Conservation (phyloP, 2,113 vertebrate genomes). For the Hemicordylus capensis region DNA sequence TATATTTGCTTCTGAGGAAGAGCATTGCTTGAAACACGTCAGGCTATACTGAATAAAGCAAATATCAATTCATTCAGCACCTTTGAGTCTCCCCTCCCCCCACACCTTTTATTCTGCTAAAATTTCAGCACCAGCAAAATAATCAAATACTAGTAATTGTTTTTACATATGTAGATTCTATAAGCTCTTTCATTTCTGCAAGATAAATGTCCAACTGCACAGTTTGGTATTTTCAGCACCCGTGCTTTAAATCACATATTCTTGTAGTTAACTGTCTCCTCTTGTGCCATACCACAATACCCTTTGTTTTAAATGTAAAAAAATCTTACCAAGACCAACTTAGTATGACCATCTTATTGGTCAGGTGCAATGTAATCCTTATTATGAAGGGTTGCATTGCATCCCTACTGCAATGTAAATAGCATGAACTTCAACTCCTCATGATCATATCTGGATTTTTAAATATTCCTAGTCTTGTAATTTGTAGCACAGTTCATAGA, state of each 20-base stretch:
- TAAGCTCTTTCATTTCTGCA: background rate
- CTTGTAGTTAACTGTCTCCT: rapidly evolving
- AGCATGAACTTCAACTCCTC: background rate
- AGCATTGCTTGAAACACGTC: too few relatives aligned
- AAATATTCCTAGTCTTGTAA: background rate
- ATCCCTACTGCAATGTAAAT: background rate
- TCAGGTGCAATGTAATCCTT: background rate
- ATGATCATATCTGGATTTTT: background rate
- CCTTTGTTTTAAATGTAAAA: background rate
- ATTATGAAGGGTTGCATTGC: too few relatives aligned
- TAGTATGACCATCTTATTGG: background rate
- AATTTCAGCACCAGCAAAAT: background rate
- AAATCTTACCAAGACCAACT: too few relatives aligned
- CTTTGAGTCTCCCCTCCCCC: too few relatives aligned
- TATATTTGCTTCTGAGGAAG: too few relatives aligned
- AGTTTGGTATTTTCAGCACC: background rate
- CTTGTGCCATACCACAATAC: rapidly evolving
- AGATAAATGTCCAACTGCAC: background rate
- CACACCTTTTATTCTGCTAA: too few relatives aligned
- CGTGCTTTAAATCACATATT: background rate
- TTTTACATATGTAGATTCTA: too few relatives aligned
- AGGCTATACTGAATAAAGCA: too few relatives aligned
- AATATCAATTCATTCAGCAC: too few relatives aligned
- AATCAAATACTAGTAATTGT: background rate
- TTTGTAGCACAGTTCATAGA: background rate